These are phyloP conservation scores for Lepidostoma basale DNA, from an alignment of 1,140 invertebrate species.

Conservation along the genomic window DNA sequence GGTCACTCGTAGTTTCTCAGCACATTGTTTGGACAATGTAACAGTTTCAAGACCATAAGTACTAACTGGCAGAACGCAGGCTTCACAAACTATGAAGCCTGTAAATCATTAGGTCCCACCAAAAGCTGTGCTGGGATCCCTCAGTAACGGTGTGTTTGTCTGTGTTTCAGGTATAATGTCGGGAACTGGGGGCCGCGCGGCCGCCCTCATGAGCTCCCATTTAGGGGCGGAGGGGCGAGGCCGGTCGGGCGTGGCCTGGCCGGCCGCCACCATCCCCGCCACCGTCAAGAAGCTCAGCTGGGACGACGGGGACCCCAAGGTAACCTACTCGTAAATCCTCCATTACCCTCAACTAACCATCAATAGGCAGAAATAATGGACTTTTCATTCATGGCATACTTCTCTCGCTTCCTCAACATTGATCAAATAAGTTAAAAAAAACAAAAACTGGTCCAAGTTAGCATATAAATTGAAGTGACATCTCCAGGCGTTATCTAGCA, in stretches of 20 bases:
- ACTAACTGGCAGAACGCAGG: too few relatives aligned
- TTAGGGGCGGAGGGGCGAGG: constrained; percentile 48
- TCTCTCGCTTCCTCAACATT: neutral
- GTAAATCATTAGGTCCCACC: too few relatives aligned
- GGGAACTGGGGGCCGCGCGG: constrained; percentile 47
- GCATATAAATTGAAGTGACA: too few relatives aligned
- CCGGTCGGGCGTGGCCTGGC: constrained; percentile 61
- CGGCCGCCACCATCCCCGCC: constrained; percentile 66
- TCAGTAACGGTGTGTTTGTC: too few relatives aligned
- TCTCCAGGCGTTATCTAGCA: too few relatives aligned
- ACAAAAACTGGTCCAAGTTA: too few relatives aligned
- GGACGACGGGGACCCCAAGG: constrained; percentile 66
- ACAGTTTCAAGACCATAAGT: too few relatives aligned
- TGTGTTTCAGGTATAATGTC: constrained; percentile 39
- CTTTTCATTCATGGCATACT: too few relatives aligned
- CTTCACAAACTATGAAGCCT: too few relatives aligned
- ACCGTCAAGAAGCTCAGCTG: constrained; percentile 72
- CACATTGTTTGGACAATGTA: too few relatives aligned
- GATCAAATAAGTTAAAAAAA: neutral
- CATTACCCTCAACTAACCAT: neutral
- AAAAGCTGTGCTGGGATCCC: too few relatives aligned
- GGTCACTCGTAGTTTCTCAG: too few relatives aligned
- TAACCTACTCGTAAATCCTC: constrained; percentile 49
- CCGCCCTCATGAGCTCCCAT: constrained; percentile 53
- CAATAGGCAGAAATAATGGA: neutral